Evolutionary conservation across 2,113 vertebrate species (phyloP).

Genomic region (Heliornis fulica): DNA sequence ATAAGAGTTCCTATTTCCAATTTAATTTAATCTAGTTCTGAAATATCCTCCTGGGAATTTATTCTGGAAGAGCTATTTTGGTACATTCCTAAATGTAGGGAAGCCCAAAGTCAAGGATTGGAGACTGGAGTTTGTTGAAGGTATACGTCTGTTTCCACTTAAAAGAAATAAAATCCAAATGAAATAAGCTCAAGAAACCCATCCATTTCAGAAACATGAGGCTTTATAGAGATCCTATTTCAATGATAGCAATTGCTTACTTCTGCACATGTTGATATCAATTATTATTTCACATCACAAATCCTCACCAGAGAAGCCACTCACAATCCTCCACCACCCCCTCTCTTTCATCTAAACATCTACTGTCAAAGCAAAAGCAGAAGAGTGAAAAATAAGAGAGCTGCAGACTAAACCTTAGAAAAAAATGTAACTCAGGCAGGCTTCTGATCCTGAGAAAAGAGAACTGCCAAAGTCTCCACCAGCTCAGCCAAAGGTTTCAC

Average conservation of each 20-base stretch:
- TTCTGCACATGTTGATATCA: not conserved
- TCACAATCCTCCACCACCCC: not conserved
- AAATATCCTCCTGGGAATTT: conserved; percentile 47
- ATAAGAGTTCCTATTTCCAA: conserved; percentile 35
- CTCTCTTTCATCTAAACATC: not conserved
- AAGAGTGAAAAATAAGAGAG: not conserved
- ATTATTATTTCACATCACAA: not conserved
- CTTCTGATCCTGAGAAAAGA: not conserved
- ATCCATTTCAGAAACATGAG: not conserved
- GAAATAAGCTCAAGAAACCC: not conserved
- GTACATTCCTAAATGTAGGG: conserved; percentile 16
- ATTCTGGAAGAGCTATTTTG: conserved; percentile 29
- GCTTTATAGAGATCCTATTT: not conserved
- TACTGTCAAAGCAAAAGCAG: not conserved
- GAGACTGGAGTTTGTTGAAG: not conserved
- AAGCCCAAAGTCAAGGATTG: conserved; percentile 5
- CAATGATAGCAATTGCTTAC: not conserved
- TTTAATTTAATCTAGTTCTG: conserved; percentile 55
- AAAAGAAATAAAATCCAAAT: not conserved
- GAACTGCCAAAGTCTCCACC: not conserved
- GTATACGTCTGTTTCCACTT: conserved; percentile 1
- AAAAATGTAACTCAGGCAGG: not conserved
- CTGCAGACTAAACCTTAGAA: not conserved
- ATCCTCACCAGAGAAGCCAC: not conserved
- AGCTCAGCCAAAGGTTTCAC: not conserved